phyloP scores from a whole-genome alignment of 2,113 vertebrate species.

The Melanostigma gelatinosum region DNA sequence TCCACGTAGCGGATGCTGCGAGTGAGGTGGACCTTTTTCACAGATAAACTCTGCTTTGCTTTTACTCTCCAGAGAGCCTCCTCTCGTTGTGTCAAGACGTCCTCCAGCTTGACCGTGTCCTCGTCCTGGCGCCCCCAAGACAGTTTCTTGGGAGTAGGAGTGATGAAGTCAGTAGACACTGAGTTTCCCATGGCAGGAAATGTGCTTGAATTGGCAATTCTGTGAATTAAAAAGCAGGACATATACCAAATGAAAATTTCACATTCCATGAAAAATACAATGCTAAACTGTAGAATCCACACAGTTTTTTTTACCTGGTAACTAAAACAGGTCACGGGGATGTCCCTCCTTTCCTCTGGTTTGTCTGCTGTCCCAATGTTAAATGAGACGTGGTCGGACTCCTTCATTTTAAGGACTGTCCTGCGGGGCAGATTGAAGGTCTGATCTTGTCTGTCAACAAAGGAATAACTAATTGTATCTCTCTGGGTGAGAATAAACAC shows the following conservation, averaged over 20 bases:
- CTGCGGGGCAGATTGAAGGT: background rate
- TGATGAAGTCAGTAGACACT: slow-evolving; percentile 34
- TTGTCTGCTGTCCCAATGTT: background rate
- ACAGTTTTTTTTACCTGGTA: slow-evolving; percentile 12
- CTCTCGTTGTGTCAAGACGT: slow-evolving; percentile 27
- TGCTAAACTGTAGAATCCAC: background rate
- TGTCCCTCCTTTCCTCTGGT: background rate
- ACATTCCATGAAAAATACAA: background rate
- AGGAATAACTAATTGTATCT: slow-evolving; percentile 13
- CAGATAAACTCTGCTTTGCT: slow-evolving; percentile 19
- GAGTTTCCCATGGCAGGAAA: slow-evolving; percentile 62
- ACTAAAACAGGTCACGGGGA: background rate
- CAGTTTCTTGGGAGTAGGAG: slow-evolving; percentile 34
- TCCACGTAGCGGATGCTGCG: slow-evolving; percentile 22
- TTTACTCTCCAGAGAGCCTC: slow-evolving; percentile 50
- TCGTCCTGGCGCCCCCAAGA: slow-evolving; percentile 34
- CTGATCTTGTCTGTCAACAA: slow-evolving; percentile 24
- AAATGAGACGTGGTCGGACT: slow-evolving; percentile 15
- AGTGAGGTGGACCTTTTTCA: slow-evolving; percentile 25
- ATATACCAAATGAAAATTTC: background rate
- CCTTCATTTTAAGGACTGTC: slow-evolving; percentile 44
- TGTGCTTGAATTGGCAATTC: background rate
- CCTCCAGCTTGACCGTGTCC: slow-evolving; percentile 56
- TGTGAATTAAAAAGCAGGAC: background rate
- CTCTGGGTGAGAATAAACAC: slow-evolving; percentile 30